Conservation (phyloP, 2,888 invertebrate species). For the Eupeodes latifasciatus region DNA sequence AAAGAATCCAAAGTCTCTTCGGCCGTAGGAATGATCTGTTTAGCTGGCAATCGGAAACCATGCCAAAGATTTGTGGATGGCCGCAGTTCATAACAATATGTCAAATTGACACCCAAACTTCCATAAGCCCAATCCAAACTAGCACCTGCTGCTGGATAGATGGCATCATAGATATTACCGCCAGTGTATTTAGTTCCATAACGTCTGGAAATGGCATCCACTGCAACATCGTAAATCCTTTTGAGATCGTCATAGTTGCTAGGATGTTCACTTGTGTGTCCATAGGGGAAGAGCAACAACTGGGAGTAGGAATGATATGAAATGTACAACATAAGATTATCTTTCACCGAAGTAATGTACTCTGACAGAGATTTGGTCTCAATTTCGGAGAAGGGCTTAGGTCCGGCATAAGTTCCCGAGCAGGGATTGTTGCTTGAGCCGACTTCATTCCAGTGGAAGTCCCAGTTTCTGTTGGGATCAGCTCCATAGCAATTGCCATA, state of each 20-base stretch:
- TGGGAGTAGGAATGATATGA: conserved; percentile 92
- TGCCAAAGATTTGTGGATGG: conserved; percentile 83
- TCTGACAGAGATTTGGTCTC: conserved; percentile 86
- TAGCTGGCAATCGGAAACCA: conserved; percentile 89
- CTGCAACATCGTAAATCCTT: conserved; percentile 80
- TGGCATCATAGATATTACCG: conserved; percentile 86
- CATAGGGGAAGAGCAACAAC: conserved; percentile 89
- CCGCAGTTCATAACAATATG: conserved; percentile 86
- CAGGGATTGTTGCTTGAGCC: conserved; percentile 84
- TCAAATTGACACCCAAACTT: conserved; percentile 76
- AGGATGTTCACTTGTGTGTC: conserved; percentile 86
- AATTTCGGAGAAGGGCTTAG: conserved; percentile 86
- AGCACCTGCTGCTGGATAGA: conserved; percentile 87
- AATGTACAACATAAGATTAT: conserved; percentile 87
- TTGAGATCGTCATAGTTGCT: conserved; percentile 85
- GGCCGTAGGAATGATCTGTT: conserved; percentile 88
- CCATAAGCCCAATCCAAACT: conserved; percentile 91
- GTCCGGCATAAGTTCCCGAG: conserved; percentile 85
- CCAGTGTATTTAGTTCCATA: conserved; percentile 87
- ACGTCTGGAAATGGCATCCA: conserved; percentile 84
- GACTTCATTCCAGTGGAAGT: conserved; percentile 86
- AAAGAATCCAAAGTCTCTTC: conserved; percentile 87
- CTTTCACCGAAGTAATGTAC: conserved; percentile 85
- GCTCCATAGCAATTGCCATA: conserved; percentile 85
- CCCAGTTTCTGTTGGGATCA: conserved; percentile 88